Evolutionary conservation across 1,140 invertebrate species (phyloP), one percentile per base, ranked within the genome.

Genomic region (Tetranychus cinnabarinus): DNA sequence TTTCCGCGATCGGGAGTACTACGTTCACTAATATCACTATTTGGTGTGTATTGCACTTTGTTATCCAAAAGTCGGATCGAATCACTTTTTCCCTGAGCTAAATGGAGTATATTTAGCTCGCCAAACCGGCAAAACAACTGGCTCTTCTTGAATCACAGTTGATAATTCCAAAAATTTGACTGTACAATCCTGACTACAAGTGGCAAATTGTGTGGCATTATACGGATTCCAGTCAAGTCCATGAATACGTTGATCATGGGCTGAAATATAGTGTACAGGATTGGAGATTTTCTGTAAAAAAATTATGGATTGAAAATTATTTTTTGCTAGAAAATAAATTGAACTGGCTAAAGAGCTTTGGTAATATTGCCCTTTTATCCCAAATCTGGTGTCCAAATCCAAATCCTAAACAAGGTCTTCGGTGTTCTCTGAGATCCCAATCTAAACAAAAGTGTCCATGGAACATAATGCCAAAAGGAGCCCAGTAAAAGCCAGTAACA

Each of bases 111-210:
- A 91, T 70, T 86, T 80, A 8, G 89, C 89, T 72, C 87, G 80
- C 89, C 90, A 95, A 0, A 95, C 88, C 5, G 90, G 89, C 50
- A 85, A 79, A 61, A 83, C 80, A 72, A 80, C 85, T 69, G 90
- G 86, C 10, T 84, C 79, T 67, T 81, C 79, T 65, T 83, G 48
- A 35, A 56, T 76, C 7, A 85, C 82, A 78, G 84, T 87, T 48
- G 79, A 83, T 10, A 86, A 84, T 72, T 93, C 87, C 77, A 92
- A 93, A 71, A 92, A 88, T 75, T 74, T 92, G 2, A 95, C 88
- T 52, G 86, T 87, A 64, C 85, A 84, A 75, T 96, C 90, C 75
- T 93, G 88, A 76, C 87, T 89, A 61, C 85, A 86, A 1, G 88
- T 90, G n/a, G 85, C 85, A 60, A 95, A 72, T 67, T 86, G 83